Conservation (phyloP, 2,797 vertebrate species). For the Chloroceryle inda region DNA sequence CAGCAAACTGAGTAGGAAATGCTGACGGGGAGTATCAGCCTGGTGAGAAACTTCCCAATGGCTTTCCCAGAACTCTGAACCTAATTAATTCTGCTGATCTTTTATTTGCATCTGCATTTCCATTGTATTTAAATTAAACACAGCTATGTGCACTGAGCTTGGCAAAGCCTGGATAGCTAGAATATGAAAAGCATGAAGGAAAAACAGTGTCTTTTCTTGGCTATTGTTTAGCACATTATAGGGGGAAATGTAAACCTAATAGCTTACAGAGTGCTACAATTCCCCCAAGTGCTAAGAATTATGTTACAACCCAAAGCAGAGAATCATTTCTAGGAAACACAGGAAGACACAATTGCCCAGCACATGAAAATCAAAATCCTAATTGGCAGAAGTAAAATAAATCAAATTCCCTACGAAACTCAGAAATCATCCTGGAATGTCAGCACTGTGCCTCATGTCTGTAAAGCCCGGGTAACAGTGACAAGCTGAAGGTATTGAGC, state of each 20-base stretch:
- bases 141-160: conserved; percentile 40
- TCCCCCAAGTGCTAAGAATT: conserved; percentile 12
- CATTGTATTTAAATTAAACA: conserved; percentile 62
- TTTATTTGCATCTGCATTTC: conserved; percentile 51
- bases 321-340: conserved; percentile 37
- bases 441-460: neutral
- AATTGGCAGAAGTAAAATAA: conserved; percentile 18
- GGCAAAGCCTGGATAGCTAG: conserved; percentile 19
- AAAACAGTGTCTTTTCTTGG: conserved; percentile 20
- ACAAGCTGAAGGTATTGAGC: neutral
- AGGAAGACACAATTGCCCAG: neutral
- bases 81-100: conserved; percentile 69
- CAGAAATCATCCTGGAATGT: neutral
- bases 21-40: conserved; percentile 11
- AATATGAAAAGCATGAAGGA: neutral
- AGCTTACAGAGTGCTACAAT: conserved; percentile 21
- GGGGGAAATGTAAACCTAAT: conserved; percentile 27
- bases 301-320: conserved; percentile 24
- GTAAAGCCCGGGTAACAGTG: neutral
- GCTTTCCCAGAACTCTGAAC: neutral
- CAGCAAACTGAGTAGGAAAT: conserved; percentile 29
- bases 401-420: neutral
- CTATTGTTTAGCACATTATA: conserved; percentile 28
- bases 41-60: neutral
- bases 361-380: conserved; percentile 19